A percentile compares a stretch with the other conserved stretches of the same genome.
Evolutionary conservation across 2,888 invertebrate species (phyloP).

Genomic region (Boloria euphrosyne): DNA sequence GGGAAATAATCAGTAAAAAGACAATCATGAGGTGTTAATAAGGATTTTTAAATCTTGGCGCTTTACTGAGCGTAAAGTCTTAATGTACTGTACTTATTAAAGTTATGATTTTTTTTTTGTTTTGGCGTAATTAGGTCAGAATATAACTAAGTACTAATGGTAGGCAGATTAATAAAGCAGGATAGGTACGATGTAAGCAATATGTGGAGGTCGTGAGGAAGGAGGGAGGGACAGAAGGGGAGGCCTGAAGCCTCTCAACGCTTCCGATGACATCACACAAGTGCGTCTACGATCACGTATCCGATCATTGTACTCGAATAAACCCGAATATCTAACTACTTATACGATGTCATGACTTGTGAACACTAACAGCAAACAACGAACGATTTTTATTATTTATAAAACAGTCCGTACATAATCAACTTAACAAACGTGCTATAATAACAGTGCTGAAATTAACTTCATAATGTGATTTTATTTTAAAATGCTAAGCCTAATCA

Average conservation of each 20-base stretch:
- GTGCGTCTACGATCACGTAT: conserved; percentile 36
- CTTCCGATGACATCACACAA: conserved; percentile 62
- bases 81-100: too few species aligned
- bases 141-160: conserved; percentile 3
- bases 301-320: conserved; percentile 35
- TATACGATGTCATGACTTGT: conserved; percentile 11
- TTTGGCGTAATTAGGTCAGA: conserved; percentile 10
- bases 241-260: conserved; percentile 64
- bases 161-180: conserved; percentile 23
- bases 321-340: conserved; percentile 22
- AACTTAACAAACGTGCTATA: too few species aligned
- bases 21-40: too few species aligned
- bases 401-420: too few species aligned
- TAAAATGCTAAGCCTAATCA: too few species aligned
- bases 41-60: too few species aligned
- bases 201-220: conserved; percentile 24
- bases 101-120: background rate
- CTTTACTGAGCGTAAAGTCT: too few species aligned
- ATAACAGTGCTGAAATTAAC: too few species aligned
- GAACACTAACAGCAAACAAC: background rate
- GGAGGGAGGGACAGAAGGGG: conserved; percentile 45
- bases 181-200: conserved; percentile 17
- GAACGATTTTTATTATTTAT: background rate
- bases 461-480: too few species aligned
- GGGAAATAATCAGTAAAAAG: too few species aligned